Evolutionary conservation across 2,113 vertebrate genomes (phyloP).

Genomic region (Kryptolebias marmoratus): DNA sequence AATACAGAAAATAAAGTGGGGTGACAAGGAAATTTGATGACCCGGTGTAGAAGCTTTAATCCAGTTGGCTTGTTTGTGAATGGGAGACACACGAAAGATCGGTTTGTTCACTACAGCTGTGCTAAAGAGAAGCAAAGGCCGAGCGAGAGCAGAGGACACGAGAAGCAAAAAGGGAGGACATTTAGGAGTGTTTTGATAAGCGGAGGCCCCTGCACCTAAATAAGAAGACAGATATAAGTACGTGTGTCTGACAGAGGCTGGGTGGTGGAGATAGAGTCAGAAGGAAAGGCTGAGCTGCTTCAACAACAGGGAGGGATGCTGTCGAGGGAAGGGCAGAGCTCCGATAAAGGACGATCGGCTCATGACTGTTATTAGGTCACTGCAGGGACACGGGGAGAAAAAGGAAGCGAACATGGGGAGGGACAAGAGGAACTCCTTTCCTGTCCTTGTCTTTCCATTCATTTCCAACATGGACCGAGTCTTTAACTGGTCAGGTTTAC

Average conservation of each 20-base stretch:
- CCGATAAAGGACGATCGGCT: conserved; percentile 46
- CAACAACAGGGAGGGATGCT: conserved; percentile 51
- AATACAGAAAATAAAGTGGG: background rate
- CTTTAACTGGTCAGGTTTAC: background rate
- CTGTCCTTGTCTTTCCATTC: conserved; percentile 44
- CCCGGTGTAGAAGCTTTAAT: background rate
- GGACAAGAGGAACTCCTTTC: conserved; percentile 71
- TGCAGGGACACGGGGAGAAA: conserved; percentile 33
- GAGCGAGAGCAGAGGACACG: background rate
- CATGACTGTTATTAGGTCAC: conserved; percentile 52
- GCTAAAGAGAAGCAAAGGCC: background rate
- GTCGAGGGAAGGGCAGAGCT: conserved; percentile 46
- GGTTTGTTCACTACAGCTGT: background rate
- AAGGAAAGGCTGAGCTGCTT: conserved; percentile 21
- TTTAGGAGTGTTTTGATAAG: background rate
- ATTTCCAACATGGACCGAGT: background rate
- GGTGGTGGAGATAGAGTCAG: conserved; percentile 2
- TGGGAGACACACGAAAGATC: no score
- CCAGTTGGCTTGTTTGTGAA: no score
- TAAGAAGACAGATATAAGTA: background rate
- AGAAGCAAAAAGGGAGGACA: background rate
- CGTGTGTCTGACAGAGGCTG: conserved; percentile 12
- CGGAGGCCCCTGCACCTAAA: background rate
- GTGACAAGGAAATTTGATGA: conserved; percentile 53
- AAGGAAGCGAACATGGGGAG: conserved; percentile 51